A percentile compares a stretch with the other conserved stretches of the same genome.
Conservation (phyloP, 1,140 invertebrate genomes). For the Homarus americanus region DNA sequence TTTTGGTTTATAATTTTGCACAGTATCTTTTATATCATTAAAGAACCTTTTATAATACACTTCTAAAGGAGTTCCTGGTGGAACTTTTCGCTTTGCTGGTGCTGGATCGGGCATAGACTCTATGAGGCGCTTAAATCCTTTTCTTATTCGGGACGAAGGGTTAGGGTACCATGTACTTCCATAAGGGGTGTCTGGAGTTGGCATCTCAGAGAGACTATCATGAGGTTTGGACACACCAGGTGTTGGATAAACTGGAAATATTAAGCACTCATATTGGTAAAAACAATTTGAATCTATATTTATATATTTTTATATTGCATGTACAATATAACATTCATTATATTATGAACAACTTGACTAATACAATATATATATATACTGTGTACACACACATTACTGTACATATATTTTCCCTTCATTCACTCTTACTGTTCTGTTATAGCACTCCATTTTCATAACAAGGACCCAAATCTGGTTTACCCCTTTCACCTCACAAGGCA, state of each 20-base stretch:
- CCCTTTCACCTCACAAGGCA: too few relatives aligned
- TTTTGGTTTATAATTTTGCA: constrained; percentile 57
- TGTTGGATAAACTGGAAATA: constrained; percentile 69
- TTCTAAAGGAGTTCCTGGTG: constrained; percentile 23
- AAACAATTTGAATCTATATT: not conserved
- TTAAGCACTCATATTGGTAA: not conserved
- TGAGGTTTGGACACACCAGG: constrained; percentile 35
- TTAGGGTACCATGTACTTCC: constrained; percentile 59
- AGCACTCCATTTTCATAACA: too few relatives aligned
- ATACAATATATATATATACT: not conserved
- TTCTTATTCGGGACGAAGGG: constrained; percentile 48
- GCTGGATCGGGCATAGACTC: constrained; percentile 53
- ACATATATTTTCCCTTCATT: not conserved
- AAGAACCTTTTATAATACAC: constrained; percentile 73
- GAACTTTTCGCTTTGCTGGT: not conserved
- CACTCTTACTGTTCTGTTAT: too few relatives aligned
- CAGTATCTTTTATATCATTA: constrained; percentile 69
- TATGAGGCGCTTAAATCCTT: constrained; percentile 70
- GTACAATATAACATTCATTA: too few relatives aligned
- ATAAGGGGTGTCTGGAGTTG: constrained; percentile 70
- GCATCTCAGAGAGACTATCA: constrained; percentile 57
- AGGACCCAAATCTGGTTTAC: too few relatives aligned
- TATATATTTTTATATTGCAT: not conserved
- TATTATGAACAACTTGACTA: too few relatives aligned
- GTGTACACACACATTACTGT: not conserved